Percentiles rank a stretch among this genome's conserved stretches.
These are phyloP conservation scores for Tetragonisca angustula DNA, from an alignment of 2,888 invertebrate species.

Conservation along the genomic window DNA sequence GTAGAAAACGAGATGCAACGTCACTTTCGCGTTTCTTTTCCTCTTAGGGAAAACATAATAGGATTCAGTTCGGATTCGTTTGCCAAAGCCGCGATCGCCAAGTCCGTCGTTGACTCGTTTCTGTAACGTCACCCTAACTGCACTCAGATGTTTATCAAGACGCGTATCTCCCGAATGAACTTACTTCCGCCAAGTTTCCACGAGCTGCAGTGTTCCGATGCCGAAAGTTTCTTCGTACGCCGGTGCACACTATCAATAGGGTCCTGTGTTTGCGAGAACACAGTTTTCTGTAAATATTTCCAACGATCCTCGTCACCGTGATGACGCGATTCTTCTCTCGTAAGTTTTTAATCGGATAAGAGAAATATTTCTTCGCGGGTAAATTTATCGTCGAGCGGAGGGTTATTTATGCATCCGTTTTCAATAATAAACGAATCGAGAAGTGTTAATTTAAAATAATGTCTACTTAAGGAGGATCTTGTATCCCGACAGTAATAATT, in stretches of 20 bases:
- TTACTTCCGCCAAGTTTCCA: slow-evolving; percentile 19
- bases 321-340: background rate
- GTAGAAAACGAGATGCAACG: background rate
- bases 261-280: background rate
- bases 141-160: slow-evolving; percentile 13
- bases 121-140: slow-evolving; percentile 14
- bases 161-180: slow-evolving; percentile 1
- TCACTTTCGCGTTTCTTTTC: background rate
- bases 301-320: background rate
- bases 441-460: background rate
- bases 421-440: background rate
- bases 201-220: background rate
- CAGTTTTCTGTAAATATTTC: background rate
- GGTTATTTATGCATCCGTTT: too few species aligned
- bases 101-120: slow-evolving; percentile 14
- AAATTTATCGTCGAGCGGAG: too few species aligned
- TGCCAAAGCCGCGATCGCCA: background rate
- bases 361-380: background rate
- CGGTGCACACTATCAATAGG: background rate
- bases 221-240: slow-evolving; percentile 2
- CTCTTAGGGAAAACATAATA: background rate
- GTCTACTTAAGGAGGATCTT: background rate
- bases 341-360: background rate
- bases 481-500: background rate
- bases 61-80: background rate